These are phyloP conservation scores for Melipona bicolor DNA, from an alignment of 2,888 invertebrate genomes.

Conservation along the genomic window DNA sequence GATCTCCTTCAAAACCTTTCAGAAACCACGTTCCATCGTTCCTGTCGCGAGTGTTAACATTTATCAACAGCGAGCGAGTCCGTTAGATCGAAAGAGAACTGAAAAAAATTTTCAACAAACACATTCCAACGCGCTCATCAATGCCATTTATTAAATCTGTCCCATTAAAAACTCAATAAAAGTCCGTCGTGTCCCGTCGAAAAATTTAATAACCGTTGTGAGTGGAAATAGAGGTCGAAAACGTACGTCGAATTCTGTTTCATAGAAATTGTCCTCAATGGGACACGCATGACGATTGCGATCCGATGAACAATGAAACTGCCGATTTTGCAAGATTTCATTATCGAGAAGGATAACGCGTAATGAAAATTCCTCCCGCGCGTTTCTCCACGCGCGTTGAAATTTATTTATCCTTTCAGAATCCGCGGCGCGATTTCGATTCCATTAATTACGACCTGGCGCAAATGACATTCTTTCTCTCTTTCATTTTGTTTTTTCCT, in stretches of 20 bases:
- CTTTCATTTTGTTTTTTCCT: not conserved
- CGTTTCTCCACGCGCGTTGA: no score
- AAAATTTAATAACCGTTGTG: not conserved
- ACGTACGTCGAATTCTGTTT: not conserved
- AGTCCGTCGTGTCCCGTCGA: not conserved
- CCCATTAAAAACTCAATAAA: not conserved
- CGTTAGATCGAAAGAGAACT: no score
- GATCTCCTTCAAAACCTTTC: no score
- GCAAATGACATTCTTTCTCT: not conserved
- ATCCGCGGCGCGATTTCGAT: not conserved
- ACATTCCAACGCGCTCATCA: no score
- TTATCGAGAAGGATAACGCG: not conserved
- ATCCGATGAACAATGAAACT: no score
- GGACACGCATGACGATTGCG: not conserved
- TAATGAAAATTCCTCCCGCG: not conserved
- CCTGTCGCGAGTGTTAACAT: no score
- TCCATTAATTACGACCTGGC: not conserved
- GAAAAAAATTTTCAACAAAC: no score
- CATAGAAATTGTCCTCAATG: not conserved
- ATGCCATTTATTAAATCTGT: no score
- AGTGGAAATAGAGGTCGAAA: not conserved
- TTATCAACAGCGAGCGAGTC: no score
- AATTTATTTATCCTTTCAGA: not conserved
- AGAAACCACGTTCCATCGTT: not conserved
- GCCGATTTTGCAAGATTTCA: not conserved